A percentile compares a stretch with the other conserved stretches of the same genome.
Conservation (phyloP, 2,888 invertebrate genomes). For the Noctua janthina region DNA sequence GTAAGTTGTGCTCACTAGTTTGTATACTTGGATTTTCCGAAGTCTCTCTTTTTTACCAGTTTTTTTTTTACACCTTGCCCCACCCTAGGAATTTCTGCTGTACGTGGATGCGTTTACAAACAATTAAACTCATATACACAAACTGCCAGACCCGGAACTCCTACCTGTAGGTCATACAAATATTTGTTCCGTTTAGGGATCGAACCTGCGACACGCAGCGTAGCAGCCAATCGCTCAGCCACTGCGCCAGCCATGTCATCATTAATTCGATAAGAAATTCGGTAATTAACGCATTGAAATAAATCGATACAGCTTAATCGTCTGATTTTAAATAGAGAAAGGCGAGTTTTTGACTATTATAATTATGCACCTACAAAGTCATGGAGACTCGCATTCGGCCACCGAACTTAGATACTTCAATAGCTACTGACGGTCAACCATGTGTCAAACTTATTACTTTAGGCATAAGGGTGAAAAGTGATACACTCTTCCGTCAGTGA, state of each 20-base stretch:
- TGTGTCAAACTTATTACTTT: too few species aligned
- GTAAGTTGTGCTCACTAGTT: background rate
- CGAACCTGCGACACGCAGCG: too few species aligned
- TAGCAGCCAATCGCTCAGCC: too few species aligned
- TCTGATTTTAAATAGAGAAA: too few species aligned
- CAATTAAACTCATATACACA: background rate
- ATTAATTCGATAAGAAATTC: background rate
- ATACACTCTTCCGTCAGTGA: too few species aligned
- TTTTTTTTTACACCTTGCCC: background rate
- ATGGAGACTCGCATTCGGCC: background rate
- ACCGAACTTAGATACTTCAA: background rate
- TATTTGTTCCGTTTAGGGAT: too few species aligned
- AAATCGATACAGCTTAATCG: too few species aligned
- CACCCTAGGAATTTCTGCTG: background rate
- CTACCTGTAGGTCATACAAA: background rate
- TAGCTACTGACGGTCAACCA: background rate
- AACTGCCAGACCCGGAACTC: background rate
- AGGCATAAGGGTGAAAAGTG: too few species aligned
- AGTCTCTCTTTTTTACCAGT: background rate
- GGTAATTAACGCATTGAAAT: background rate
- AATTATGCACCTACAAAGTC: background rate
- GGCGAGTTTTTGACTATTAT: too few species aligned
- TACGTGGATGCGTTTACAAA: background rate
- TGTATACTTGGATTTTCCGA: background rate
- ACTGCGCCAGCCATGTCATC: too few species aligned